phyloP scores from a whole-genome alignment of 1,140 invertebrate genomes.

The Atta texana region DNA sequence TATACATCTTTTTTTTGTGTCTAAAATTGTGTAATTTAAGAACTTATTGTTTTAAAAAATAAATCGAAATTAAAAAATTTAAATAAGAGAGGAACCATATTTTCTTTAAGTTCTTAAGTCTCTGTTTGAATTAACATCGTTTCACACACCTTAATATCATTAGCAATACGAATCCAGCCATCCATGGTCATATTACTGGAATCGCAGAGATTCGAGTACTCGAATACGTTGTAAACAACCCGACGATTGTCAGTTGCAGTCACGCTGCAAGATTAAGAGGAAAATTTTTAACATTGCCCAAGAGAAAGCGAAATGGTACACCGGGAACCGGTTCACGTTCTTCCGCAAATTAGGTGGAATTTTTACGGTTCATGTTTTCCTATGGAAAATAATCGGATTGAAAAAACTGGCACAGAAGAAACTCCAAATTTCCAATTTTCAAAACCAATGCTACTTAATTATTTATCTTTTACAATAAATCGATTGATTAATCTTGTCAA shows the following conservation, averaged over 20 bases:
- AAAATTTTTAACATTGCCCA: slow-evolving; percentile 23
- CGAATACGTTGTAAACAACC: slow-evolving; percentile 93
- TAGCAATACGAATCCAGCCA: slow-evolving; percentile 96
- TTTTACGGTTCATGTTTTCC: background rate
- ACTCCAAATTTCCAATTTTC: background rate
- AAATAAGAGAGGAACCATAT: background rate
- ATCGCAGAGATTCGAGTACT: slow-evolving; percentile 96
- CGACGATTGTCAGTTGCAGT: slow-evolving; percentile 86
- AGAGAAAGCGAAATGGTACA: slow-evolving; percentile 11
- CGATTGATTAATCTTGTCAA: background rate
- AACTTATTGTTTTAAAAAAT: background rate
- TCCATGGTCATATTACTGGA: slow-evolving; percentile 97
- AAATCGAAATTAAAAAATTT: background rate
- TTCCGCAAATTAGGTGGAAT: slow-evolving; percentile 1
- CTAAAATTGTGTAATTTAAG: no score
- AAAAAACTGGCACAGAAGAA: background rate
- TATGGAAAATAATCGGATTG: background rate
- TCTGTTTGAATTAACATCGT: slow-evolving; percentile 35
- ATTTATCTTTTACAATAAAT: background rate
- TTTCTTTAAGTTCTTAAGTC: background rate
- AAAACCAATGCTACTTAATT: background rate
- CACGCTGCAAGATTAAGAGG: slow-evolving; percentile 69
- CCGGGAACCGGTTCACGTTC: slow-evolving; percentile 1
- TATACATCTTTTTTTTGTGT: no score
- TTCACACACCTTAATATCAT: slow-evolving; percentile 92